Evolutionary conservation across 2,113 vertebrate genomes (phyloP), one percentile per base, ranked within the genome.

Genomic region (Micronycteris hirsuta): DNA sequence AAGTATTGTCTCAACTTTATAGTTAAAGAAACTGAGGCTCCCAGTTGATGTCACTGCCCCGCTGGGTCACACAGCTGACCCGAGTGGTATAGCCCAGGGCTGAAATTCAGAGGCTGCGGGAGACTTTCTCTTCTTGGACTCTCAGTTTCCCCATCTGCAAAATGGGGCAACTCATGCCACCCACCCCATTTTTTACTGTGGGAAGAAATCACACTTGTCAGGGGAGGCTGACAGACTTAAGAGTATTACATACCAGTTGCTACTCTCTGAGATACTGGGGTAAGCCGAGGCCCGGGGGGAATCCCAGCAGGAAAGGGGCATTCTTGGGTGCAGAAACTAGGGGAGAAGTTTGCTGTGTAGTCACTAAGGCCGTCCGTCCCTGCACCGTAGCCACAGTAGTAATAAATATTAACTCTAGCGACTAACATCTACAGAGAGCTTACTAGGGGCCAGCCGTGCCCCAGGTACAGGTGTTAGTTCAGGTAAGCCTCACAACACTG

Each of bases 401-500:
- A 14, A 76, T 36, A 71, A 17, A 20, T 3, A 80, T 4, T 5
- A 36, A 68, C 52, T 76, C 36, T 1, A 43, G 73, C 22, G 86
- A 22, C 28, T 14, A 17, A 22, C 28, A 26, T 12, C 11, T 24
- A 0, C 3, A 61, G 49, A 65, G 36, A 8, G 5, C 47, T 45
- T 20, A 10, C n/a, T 2, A 20, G 78, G 36, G 7, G 28, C 65
- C n/a, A 7, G 38, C 68, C 33, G 10, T 20, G 20, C 24, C 63
- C 19, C 2, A 22, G 15, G 38, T 9, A 43, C 26, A 31, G 10
- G 10, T 8, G 16, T 17, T 38, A 36, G 17, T 17, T 80, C 73
- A 22, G 0, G 4, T 3, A 41, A 49, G 36, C 38, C 86, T 47
- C 45, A n/a, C 0, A 20, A 26, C 3, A 8, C 9, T 5, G 11